Conservation (phyloP, 2,797 vertebrate species). For the Lepus oiostolus region DNA sequence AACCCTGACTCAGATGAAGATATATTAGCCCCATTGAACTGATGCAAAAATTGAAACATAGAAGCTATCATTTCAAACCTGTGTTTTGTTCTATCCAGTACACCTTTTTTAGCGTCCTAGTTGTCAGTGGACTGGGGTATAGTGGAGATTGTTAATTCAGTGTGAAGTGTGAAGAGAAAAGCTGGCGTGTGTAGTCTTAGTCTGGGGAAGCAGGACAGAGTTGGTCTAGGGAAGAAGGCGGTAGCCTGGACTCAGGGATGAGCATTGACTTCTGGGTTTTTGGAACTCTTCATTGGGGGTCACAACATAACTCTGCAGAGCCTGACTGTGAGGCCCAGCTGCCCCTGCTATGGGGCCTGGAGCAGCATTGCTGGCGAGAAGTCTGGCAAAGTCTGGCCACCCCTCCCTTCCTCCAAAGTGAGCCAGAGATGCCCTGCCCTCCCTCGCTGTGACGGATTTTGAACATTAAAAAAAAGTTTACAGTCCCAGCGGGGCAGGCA, state of each 20-base stretch:
- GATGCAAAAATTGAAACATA: background rate
- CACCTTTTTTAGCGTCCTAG: background rate
- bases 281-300: background rate
- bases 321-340: background rate
- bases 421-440: slow-evolving; percentile 10
- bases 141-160: background rate
- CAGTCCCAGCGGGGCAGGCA: slow-evolving; percentile 81
- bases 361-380: background rate
- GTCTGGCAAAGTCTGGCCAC: background rate
- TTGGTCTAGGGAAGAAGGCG: background rate
- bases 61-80: background rate
- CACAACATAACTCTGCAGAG: background rate
- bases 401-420: background rate
- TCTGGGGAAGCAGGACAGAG: background rate
- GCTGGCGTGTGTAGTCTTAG: too few species aligned
- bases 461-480: slow-evolving; percentile 85
- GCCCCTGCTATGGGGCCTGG: fast-evolving
- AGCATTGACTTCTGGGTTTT: background rate
- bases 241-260: background rate
- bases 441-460: slow-evolving; percentile 73
- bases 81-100: background rate
- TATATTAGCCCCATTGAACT: background rate
- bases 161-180: background rate
- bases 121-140: background rate
- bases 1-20: background rate